Evolutionary conservation across 2,113 vertebrate species (phyloP).

Genomic region (Xiphophorus couchianus): DNA sequence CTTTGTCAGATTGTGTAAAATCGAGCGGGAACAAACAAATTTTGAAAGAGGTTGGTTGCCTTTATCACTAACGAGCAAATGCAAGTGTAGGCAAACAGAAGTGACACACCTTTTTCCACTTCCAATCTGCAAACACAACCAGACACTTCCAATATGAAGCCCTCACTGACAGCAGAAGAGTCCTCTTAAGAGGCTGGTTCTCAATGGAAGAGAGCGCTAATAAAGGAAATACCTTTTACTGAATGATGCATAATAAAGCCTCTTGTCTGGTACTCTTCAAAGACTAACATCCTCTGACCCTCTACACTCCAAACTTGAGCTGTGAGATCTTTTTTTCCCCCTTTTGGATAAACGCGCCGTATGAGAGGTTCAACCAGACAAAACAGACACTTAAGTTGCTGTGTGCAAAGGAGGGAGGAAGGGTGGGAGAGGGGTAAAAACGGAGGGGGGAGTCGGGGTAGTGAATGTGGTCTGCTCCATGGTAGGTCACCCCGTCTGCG

Average conservation of each 20-base stretch:
- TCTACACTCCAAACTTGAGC: constrained; percentile 84
- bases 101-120: constrained; percentile 31
- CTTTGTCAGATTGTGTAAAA: not conserved
- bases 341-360: constrained; percentile 79
- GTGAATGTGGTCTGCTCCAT: constrained; percentile 70
- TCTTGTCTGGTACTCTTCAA: constrained; percentile 83
- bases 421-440: constrained; percentile 53
- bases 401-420: constrained; percentile 53
- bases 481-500: constrained; percentile 74
- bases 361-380: constrained; percentile 84
- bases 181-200: constrained; percentile 77
- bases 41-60: not conserved
- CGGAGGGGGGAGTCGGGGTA: constrained; percentile 39
- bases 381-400: constrained; percentile 91
- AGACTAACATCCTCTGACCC: constrained; percentile 88
- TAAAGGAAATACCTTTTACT: constrained; percentile 85
- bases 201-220: constrained; percentile 81
- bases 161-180: constrained; percentile 70
- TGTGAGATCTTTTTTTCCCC: constrained; percentile 78
- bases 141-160: constrained; percentile 67
- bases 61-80: constrained; percentile 11
- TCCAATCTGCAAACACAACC: constrained; percentile 50
- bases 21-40: not conserved
- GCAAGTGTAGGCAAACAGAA: constrained; percentile 30
- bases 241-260: constrained; percentile 84